Conservation (phyloP, 1,140 invertebrate species). For the Conus betulinus region DNA sequence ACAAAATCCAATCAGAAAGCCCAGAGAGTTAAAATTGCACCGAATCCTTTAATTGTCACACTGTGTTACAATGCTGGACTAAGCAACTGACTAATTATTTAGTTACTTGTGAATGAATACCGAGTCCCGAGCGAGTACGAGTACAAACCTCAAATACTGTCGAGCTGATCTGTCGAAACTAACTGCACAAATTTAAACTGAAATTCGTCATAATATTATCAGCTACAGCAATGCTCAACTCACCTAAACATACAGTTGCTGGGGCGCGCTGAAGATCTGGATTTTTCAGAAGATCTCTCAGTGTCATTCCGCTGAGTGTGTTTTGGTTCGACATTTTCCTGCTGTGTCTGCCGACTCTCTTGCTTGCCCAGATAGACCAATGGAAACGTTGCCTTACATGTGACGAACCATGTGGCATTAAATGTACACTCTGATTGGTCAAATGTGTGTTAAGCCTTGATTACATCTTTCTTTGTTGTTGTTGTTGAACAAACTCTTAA, state of each 20-base stretch:
- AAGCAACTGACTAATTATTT: background rate
- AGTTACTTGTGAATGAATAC: too few species aligned
- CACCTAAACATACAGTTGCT: constrained; percentile 35
- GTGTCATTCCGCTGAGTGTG: constrained; percentile 51
- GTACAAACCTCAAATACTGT: background rate
- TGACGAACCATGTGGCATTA: background rate
- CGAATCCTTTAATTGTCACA: background rate
- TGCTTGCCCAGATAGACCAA: background rate
- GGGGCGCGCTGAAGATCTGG: constrained; percentile 63
- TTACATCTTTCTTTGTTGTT: background rate
- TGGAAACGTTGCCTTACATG: background rate
- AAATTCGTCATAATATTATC: too few species aligned
- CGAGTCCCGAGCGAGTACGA: too few species aligned
- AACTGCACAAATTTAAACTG: background rate
- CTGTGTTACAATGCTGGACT: background rate
- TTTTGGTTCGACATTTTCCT: constrained; percentile 18
- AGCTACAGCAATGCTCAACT: background rate
- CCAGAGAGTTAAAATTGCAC: too few species aligned
- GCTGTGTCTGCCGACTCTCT: background rate
- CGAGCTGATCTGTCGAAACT: background rate
- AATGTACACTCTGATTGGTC: background rate
- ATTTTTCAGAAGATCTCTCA: constrained; percentile 64
- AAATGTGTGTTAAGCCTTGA: background rate
- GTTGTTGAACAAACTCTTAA: too few species aligned
- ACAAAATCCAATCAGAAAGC: too few species aligned